Evolutionary conservation across 1,140 invertebrate genomes (phyloP), one percentile per base, ranked within the genome.

Genomic region (Oppia nitens): DNA sequence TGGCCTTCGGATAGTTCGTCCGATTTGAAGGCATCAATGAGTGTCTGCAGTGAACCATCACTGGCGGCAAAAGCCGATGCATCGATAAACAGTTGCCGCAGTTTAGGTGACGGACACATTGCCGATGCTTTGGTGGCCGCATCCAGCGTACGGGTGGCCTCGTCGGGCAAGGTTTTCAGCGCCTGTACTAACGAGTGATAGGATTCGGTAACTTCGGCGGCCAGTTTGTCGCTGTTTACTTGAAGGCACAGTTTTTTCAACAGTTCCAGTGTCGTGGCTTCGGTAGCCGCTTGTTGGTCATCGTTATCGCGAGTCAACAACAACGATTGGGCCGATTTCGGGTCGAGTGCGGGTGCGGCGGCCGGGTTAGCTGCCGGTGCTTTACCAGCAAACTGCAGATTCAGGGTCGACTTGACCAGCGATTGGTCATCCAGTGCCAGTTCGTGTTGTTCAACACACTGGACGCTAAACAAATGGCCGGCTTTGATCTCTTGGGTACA

Each of bases 281-380:
- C 56, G 29, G 47, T 58, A 24, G 56, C 50, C 9, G 50, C 25
- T 21, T 54, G 53, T 20, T 47, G 17, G 32, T 56, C 32, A n/a
- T 56, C 20, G n/a, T 49, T 12, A 14, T 56, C 55, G 21, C n/a
- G 24, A 11, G 4, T 52, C 12, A 56, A 9, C 17, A 20, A 56
- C 11, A 47, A 12, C 27, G n/a, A 11, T 47, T 47, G 6, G 1
- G 12, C 12, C 3, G 45, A 1, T n/a, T n/a, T n/a, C n/a, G n/a
- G n/a, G n/a, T n/a, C n/a, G 1, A 47, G 1, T 14, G n/a, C n/a
- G 14, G 45, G 12, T 9, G 11, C n/a, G 2, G 1, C 50, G 24
- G 50, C 55, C 1, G 48, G 24, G 14, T 56, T 45, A 28, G 55
- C 32, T 9, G 55, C 29, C 1, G 48, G n/a, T n/a, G n/a, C n/a